Base-by-base conservation (phyloP, 2,113 vertebrate species). In the Porphyrio hochstetteri region DNA sequence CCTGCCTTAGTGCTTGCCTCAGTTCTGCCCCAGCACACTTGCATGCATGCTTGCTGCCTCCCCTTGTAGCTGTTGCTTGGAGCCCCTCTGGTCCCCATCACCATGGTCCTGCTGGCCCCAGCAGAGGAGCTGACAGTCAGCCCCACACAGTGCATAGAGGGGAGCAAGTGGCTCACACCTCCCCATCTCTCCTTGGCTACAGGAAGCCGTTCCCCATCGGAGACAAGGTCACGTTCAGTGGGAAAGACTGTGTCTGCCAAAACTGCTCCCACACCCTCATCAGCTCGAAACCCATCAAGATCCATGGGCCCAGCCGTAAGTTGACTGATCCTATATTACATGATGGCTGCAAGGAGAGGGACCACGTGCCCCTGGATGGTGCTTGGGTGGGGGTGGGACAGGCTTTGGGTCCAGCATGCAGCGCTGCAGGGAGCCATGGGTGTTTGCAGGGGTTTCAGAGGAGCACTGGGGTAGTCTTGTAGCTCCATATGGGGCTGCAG, bases 191-290 rank as follows among this genome's bases (percentile, higher is more conserved):
- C 35, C 61, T 29, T 75, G 94, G 61, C 96, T 77, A 5, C 97
- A 99, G 99, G 98, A 99, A 99, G 95, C 98, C 99, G 1, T 99
- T 99, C 97, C 99, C 99, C 59, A 99, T 99, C 5, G 99, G 99
- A 97, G 99, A 99, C 98, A 98, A 99, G 97, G 99, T 99, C 63
- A 99, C 99, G 0, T 99, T 99, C 98, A 99, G 99, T 7, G 99
- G 99, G 65, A 99, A 99, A 97, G 99, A 99, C 91, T 99, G 99
- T 4, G 98, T 99, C 72, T 99, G 99, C 97, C 99, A 99, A 93
- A 99, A 99, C 35, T 99, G 99, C 97, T 99, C 99, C 65, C 98
- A 98, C 79, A 97, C 98, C 63, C 98, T 99, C 94, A 98, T 98
- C 98, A 97, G 98, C 97, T 98, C 98, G 92, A 99, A 99, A 93